Evolutionary conservation across 1,140 invertebrate genomes (phyloP).

Genomic region (Pectinophora gossypiella): DNA sequence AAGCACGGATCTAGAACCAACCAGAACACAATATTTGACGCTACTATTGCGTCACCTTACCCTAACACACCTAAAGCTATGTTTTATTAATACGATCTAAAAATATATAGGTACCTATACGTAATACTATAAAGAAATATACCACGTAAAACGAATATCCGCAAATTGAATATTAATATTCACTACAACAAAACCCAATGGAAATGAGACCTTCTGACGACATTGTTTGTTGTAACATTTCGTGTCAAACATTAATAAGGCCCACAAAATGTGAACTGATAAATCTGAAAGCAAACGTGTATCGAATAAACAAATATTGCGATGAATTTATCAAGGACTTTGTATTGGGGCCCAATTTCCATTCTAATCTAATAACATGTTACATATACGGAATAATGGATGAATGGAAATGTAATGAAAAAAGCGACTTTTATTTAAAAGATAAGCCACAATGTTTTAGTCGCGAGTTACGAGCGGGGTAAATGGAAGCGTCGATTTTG

Average conservation of each 20-base stretch:
- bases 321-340: slow-evolving; percentile 35
- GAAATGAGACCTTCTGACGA: neutral
- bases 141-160: too few species aligned
- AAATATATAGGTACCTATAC: too few species aligned
- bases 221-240: neutral
- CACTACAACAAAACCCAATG: neutral
- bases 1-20: slow-evolving; percentile 79
- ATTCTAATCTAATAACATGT: slow-evolving; percentile 42
- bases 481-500: slow-evolving; percentile 11
- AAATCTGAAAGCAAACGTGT: slow-evolving; percentile 28
- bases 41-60: slow-evolving; percentile 53
- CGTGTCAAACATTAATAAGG: neutral
- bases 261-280: slow-evolving; percentile 14
- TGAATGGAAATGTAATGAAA: slow-evolving; percentile 22
- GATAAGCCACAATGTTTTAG: slow-evolving; percentile 21
- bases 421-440: slow-evolving; percentile 17
- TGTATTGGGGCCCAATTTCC: slow-evolving; percentile 30
- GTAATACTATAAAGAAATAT: too few species aligned
- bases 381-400: slow-evolving; percentile 27
- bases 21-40: slow-evolving; percentile 74
- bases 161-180: neutral
- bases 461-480: slow-evolving; percentile 14
- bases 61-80: too few species aligned
- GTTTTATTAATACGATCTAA: too few species aligned
- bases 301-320: slow-evolving; percentile 35